phyloP scores from a whole-genome alignment of 2,888 invertebrate genomes.

The Philonicus albiceps region DNA sequence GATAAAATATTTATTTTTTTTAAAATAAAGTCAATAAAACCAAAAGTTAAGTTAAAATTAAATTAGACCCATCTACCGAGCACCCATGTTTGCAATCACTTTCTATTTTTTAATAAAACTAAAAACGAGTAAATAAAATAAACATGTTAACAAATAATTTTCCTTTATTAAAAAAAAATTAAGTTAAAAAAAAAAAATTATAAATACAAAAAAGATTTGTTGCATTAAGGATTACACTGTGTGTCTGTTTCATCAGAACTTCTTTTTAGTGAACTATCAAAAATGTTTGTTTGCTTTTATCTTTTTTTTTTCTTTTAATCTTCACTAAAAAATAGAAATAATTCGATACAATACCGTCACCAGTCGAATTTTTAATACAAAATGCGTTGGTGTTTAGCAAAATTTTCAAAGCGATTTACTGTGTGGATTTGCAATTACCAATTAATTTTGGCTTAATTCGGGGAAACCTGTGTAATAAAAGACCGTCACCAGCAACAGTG shows the following conservation, averaged over 20 bases:
- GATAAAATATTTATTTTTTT: neutral
- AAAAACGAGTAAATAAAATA: constrained; percentile 32
- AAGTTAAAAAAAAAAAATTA: constrained; percentile 30
- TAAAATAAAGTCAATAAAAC: neutral
- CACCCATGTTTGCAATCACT: neutral
- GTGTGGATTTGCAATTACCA: neutral
- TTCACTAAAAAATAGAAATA: constrained; percentile 31
- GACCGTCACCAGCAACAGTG: neutral
- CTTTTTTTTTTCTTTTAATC: constrained; percentile 1
- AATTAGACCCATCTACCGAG: constrained; percentile 3
- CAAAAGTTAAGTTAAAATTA: neutral
- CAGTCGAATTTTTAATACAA: constrained; percentile 24
- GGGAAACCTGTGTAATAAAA: neutral
- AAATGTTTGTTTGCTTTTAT: neutral
- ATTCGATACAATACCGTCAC: constrained; percentile 20
- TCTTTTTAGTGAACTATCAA: constrained; percentile 18
- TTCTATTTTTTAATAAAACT: constrained; percentile 5
- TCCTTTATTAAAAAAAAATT: constrained; percentile 18
- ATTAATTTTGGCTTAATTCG: neutral
- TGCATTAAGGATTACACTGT: constrained; percentile 8
- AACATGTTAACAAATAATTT: constrained; percentile 36
- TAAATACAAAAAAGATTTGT: constrained; percentile 26
- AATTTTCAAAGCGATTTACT: constrained; percentile 38
- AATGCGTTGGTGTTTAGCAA: constrained; percentile 8
- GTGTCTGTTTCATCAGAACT: neutral